Base-by-base conservation (phyloP, 2,797 vertebrate genomes). In the Scomberomorus guttatus region DNA sequence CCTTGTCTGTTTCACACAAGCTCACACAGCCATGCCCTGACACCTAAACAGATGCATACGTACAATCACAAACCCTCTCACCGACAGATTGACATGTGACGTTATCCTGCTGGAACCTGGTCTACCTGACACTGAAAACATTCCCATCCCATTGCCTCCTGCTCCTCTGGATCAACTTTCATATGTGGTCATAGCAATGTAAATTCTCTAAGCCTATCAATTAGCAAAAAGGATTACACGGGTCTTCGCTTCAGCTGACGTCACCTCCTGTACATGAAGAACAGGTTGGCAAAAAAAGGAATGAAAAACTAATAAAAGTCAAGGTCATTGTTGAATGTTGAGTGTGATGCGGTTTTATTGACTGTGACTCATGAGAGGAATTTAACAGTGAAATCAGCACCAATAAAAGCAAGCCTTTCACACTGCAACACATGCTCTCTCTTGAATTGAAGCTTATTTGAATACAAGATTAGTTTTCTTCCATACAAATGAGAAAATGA, bases 121-220 rank as follows among this genome's bases (percentile, higher is more conserved):
- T 77, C 84, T 92, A 93, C 92, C 86, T 92, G 92, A 94, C 93
- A 79, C 89, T 91, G 66, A 83, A 75, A 80, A 82, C 90, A 79
- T 78, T 72, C 78, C 60, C 34, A 4, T 68, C 77, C 70, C 52
- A 1, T 54, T 68, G 4, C 34, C 84, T 80, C 90, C 84, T 65
- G 48, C 83, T 65, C 75, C 54, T 59, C 66, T 34, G 67, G 95
- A 94, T 97, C 95, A 63, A 66, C 93, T 97, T 97, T 95, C 95
- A 90, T 54, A 68, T 87, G 39, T 3, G 86, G 86, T 90, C 92
- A 88, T 92, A 65, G 85, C 89, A 86, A 87, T 88, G 81, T 87
- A 73, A 89, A 90, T 89, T 90, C 87, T 89, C 87, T 92, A 79
- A 93, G 92, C 89, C 87, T 71, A 62, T 90, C 88, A 94, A 94